Conservation (phyloP, 2,113 vertebrate genomes). For the Bubalus kerabau region DNA sequence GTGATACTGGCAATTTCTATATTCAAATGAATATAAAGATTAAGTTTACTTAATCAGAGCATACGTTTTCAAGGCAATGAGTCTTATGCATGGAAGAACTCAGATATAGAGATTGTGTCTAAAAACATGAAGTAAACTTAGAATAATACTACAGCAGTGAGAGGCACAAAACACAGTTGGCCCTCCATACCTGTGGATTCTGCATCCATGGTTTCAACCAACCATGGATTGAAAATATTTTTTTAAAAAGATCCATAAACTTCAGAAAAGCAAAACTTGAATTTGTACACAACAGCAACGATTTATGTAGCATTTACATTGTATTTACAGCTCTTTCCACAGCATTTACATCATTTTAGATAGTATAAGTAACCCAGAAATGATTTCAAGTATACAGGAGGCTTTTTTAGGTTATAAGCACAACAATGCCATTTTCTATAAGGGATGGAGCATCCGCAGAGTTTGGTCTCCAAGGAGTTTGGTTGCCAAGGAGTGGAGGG, state of each 20-base stretch:
- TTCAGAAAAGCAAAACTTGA: background rate
- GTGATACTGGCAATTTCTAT: background rate
- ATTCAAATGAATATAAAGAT: background rate
- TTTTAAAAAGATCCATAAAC: background rate
- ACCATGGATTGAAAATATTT: background rate
- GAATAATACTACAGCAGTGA: background rate
- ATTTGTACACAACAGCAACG: background rate
- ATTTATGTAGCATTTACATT: background rate
- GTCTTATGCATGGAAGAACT: background rate
- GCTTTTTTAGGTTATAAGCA: background rate
- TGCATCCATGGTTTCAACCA: background rate
- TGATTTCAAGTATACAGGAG: background rate
- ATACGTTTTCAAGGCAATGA: background rate
- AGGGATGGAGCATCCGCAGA: fast-evolving
- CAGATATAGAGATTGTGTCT: background rate
- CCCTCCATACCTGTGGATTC: background rate
- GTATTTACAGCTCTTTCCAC: background rate
- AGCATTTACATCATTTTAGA: background rate
- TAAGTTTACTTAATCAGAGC: background rate
- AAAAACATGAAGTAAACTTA: background rate
- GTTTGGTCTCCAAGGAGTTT: background rate
- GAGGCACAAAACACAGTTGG: background rate
- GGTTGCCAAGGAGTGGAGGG: background rate
- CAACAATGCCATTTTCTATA: background rate
- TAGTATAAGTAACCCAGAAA: background rate